phyloP scores from a whole-genome alignment of 1,140 invertebrate species.

The Trinorchestia longiramus region DNA sequence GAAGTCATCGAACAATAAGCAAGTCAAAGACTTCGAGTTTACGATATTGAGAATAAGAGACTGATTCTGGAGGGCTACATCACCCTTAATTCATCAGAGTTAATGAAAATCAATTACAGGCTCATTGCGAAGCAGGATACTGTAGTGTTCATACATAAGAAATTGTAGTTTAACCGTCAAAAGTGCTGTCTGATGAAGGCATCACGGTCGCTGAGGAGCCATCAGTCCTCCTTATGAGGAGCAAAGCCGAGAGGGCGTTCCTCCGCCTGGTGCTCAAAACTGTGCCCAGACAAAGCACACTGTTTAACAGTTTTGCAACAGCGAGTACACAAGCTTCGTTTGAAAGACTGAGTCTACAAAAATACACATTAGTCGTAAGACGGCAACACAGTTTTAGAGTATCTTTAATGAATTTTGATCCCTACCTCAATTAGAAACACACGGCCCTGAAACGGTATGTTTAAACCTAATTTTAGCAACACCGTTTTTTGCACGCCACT shows the following conservation, averaged over 20 bases:
- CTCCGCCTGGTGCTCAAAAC: neutral
- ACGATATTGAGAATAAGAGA: neutral
- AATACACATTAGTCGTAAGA: too few relatives aligned
- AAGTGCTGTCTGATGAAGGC: neutral
- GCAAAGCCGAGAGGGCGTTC: neutral
- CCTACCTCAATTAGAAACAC: too few relatives aligned
- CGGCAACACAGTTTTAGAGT: too few relatives aligned
- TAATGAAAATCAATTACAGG: conserved; percentile 40
- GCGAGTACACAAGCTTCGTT: too few relatives aligned
- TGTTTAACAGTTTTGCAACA: too few relatives aligned
- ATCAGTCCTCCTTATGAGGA: neutral
- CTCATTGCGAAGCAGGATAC: neutral
- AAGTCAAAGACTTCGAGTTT: neutral
- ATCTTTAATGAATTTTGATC: too few relatives aligned
- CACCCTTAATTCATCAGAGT: conserved; percentile 35
- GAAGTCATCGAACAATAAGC: conserved; percentile 31
- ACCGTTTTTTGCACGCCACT: neutral
- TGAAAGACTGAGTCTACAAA: too few relatives aligned
- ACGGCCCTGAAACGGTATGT: neutral
- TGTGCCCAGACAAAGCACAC: neutral
- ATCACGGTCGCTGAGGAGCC: neutral
- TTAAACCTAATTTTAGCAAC: neutral
- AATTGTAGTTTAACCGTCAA: neutral
- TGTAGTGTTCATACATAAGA: neutral
- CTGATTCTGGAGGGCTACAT: neutral